Conservation (phyloP, 2,888 invertebrate genomes). For the Belgica antarctica region DNA sequence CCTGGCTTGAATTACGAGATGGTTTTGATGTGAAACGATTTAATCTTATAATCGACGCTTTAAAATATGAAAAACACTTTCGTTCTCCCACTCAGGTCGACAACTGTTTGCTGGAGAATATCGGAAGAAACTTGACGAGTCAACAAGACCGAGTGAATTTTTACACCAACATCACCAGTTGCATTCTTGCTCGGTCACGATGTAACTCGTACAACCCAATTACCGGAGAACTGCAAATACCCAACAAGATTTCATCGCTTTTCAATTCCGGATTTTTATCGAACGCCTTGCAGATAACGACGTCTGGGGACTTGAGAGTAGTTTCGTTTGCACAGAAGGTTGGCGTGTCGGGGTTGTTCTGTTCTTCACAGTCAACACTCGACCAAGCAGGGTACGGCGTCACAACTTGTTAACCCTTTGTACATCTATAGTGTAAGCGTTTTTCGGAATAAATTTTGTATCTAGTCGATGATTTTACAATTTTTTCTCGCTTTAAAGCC, state of each 20-base stretch:
- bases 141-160: constrained; percentile 50
- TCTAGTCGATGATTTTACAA: background rate
- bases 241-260: constrained; percentile 3
- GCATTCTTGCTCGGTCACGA: constrained; percentile 63
- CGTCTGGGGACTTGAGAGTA: constrained; percentile 59
- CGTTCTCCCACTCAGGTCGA: constrained; percentile 47
- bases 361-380: constrained; percentile 57
- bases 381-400: constrained; percentile 54
- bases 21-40: too few species aligned
- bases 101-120: constrained; percentile 47
- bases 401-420: constrained; percentile 46
- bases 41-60: too few species aligned
- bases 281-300: constrained; percentile 61
- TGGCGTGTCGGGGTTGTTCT: constrained; percentile 59
- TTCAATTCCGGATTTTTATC: constrained; percentile 49
- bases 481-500: background rate
- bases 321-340: constrained; percentile 59
- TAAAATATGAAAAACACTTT: background rate
- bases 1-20: too few species aligned
- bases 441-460: background rate
- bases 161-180: constrained; percentile 65
- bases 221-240: constrained; percentile 61
- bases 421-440: background rate
- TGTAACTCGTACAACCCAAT: constrained; percentile 65
- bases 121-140: constrained; percentile 46